A percentile compares a stretch with the other conserved stretches of the same genome.
phyloP scores from a whole-genome alignment of 2,888 invertebrate genomes.

The Acanthococcus lagerstroemiae region DNA sequence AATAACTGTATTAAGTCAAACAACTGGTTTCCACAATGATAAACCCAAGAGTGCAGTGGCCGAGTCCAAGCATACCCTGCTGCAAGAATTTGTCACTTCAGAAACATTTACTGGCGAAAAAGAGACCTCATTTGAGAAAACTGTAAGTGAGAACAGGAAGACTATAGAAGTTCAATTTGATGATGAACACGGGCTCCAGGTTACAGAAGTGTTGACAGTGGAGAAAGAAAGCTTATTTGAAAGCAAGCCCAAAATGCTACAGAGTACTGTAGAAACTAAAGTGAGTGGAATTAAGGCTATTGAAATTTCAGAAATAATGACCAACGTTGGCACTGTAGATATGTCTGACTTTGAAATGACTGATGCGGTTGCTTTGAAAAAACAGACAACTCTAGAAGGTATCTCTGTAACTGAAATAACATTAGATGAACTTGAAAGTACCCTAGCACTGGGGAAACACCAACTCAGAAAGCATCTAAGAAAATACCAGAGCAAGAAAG shows the following conservation, averaged over 20 bases:
- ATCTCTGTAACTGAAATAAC: slow-evolving; percentile 19
- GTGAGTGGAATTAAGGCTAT: slow-evolving; percentile 14
- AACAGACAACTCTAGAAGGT: slow-evolving; percentile 24
- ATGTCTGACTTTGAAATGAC: slow-evolving; percentile 7
- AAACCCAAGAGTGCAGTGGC: slow-evolving; percentile 43
- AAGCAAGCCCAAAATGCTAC: slow-evolving; percentile 33
- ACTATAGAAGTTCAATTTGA: slow-evolving; percentile 37
- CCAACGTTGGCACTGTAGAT: slow-evolving; percentile 43
- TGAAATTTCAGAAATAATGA: slow-evolving; percentile 42
- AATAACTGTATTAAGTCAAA: slow-evolving; percentile 43
- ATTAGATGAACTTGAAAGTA: slow-evolving; percentile 7
- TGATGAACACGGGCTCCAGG: slow-evolving; percentile 40
- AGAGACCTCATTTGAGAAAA: slow-evolving; percentile 43
- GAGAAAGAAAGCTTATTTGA: slow-evolving; percentile 44
- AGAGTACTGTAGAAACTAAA: slow-evolving; percentile 5
- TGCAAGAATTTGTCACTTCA: slow-evolving; percentile 48
- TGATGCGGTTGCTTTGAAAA: slow-evolving; percentile 6
- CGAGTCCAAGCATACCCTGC: slow-evolving; percentile 46
- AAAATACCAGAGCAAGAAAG: slow-evolving; percentile 21
- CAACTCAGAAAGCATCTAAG: not conserved
- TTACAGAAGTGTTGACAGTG: slow-evolving; percentile 43
- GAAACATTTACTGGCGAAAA: slow-evolving; percentile 50
- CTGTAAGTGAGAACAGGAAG: slow-evolving; percentile 36
- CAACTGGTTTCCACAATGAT: slow-evolving; percentile 40
- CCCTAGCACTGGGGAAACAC: not conserved